phyloP scores from a whole-genome alignment of 2,888 invertebrate species.

The Melinaea menophilus region DNA sequence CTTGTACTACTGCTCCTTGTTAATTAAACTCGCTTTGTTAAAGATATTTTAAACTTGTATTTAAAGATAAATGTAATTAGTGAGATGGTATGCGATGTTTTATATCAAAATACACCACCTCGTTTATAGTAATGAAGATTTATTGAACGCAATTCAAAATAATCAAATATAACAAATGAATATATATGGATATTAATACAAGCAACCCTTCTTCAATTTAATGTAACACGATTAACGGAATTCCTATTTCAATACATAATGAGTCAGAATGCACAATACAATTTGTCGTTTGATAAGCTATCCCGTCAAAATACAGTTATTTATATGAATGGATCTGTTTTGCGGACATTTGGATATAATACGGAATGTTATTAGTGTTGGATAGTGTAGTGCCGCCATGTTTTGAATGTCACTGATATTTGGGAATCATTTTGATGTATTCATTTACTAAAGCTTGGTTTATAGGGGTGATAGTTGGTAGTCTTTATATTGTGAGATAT shows the following conservation, averaged over 20 bases:
- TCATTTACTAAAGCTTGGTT: too few species aligned
- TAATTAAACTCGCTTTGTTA: conserved; percentile 7
- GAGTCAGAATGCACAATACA: conserved; percentile 26
- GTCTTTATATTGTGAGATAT: too few species aligned
- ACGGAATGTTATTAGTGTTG: neutral
- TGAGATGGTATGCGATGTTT: neutral
- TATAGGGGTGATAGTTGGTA: too few species aligned
- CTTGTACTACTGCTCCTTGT: neutral
- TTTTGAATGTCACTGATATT: conserved; percentile 1
- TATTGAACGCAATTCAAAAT: neutral
- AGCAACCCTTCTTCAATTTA: too few species aligned
- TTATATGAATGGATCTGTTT: conserved; percentile 18
- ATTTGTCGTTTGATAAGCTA: conserved; percentile 27
- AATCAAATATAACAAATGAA: too few species aligned
- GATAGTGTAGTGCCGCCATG: neutral
- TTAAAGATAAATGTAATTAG: conserved; percentile 8
- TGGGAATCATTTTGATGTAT: too few species aligned
- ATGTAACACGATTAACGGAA: conserved; percentile 9
- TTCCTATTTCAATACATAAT: conserved; percentile 22
- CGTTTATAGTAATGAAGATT: neutral
- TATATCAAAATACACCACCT: conserved; percentile 2
- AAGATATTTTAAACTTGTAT: conserved; percentile 6
- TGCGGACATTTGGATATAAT: conserved; percentile 8
- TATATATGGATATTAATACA: neutral
- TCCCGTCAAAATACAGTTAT: conserved; percentile 22